Percentiles rank a stretch among this genome's conserved stretches.
Conservation (phyloP, 2,888 invertebrate species). For the Schizotus pectinicornis region DNA sequence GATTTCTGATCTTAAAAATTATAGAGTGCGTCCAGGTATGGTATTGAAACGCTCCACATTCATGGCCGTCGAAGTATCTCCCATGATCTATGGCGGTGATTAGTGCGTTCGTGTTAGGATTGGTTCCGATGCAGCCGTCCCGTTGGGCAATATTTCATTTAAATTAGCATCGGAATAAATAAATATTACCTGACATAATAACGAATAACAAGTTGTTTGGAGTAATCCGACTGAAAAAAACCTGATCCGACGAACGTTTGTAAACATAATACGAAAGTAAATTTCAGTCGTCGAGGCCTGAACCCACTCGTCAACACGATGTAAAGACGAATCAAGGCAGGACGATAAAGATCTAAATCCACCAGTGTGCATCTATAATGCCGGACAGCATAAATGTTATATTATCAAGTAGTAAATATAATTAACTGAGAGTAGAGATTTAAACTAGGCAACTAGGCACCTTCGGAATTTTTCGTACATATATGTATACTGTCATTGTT, state of each 20-base stretch:
- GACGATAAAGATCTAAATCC: conserved; percentile 28
- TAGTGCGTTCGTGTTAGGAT: too few relatives aligned
- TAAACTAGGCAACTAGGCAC: conserved; percentile 23
- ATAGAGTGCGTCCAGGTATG: too few relatives aligned
- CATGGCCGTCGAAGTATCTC: too few relatives aligned
- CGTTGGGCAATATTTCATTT: conserved; percentile 2
- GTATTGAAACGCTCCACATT: too few relatives aligned
- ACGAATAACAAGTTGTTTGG: conserved; percentile 7
- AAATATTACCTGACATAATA: conserved; percentile 10
- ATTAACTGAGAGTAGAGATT: conserved; percentile 31
- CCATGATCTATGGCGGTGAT: too few relatives aligned
- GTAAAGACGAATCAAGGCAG: conserved; percentile 20
- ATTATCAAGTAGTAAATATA: conserved; percentile 26
- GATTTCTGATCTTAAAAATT: too few relatives aligned
- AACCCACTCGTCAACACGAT: conserved; percentile 19
- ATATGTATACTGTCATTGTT: conserved; percentile 30
- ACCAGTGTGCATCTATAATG: conserved; percentile 17
- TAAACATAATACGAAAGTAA: conserved; percentile 20
- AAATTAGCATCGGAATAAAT: conserved; percentile 1
- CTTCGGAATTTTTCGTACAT: conserved; percentile 31
- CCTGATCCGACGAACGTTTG: conserved; percentile 9
- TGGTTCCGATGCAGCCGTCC: too few relatives aligned
- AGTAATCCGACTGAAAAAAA: conserved; percentile 6
- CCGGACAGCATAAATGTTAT: conserved; percentile 20
- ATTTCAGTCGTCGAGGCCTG: conserved; percentile 14